Conservation (phyloP, 2,888 invertebrate species). For the Caenorhabditis panamensis region DNA sequence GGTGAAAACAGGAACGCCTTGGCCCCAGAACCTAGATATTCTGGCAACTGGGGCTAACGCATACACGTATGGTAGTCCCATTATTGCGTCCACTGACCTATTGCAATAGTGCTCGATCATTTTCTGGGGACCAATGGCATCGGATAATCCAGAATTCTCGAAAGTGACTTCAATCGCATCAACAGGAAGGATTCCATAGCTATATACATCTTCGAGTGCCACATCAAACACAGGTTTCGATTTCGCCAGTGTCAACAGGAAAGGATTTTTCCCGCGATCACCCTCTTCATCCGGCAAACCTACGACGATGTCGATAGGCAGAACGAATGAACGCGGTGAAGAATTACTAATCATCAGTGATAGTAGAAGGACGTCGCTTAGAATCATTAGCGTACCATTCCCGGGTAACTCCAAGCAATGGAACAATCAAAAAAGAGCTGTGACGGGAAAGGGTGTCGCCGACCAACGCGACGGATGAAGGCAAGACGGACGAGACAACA, state of each 20-base stretch:
- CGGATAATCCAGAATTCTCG: conserved; percentile 76
- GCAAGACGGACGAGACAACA: conserved; percentile 27
- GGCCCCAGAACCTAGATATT: conserved; percentile 83
- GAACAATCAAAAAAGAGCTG: background rate
- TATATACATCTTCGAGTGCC: conserved; percentile 77
- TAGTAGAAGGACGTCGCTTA: conserved; percentile 57
- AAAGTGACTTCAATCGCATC: conserved; percentile 70
- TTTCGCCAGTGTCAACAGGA: conserved; percentile 74
- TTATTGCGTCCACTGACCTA: conserved; percentile 86
- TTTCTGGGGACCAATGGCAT: conserved; percentile 78
- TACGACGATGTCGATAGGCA: conserved; percentile 78
- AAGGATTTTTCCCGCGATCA: conserved; percentile 74
- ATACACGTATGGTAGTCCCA: conserved; percentile 92
- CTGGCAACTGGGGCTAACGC: conserved; percentile 89
- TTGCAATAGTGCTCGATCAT: conserved; percentile 78
- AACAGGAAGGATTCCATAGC: conserved; percentile 62
- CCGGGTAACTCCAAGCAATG: background rate
- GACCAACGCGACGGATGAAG: conserved; percentile 16
- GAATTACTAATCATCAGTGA: conserved; percentile 35
- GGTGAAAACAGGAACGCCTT: conserved; percentile 87
- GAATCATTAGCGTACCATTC: conserved; percentile 58
- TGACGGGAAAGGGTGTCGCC: background rate
- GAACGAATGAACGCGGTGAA: background rate
- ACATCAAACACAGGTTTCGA: conserved; percentile 79
- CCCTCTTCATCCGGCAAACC: conserved; percentile 75